phyloP scores from a whole-genome alignment of 1,140 invertebrate genomes.

The Platorchestia sp. region DNA sequence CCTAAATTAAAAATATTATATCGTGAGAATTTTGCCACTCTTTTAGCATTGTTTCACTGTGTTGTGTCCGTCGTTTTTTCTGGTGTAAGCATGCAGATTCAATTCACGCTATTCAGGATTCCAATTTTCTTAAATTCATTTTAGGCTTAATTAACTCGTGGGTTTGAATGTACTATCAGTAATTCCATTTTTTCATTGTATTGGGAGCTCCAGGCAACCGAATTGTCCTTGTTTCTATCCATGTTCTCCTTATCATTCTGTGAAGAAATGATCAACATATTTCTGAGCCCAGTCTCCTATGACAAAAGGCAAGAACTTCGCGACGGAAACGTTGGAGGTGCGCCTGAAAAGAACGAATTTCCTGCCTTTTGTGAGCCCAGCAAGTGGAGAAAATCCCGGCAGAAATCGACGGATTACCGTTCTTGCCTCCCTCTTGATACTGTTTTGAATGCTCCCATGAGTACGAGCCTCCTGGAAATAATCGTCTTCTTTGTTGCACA shows the following conservation, averaged over 20 bases:
- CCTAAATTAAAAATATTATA: too few relatives aligned
- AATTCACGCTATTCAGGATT: neutral
- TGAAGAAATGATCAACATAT: neutral
- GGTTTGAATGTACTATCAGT: neutral
- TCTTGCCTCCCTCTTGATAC: neutral
- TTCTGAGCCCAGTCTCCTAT: neutral
- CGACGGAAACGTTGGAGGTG: conserved; percentile 25
- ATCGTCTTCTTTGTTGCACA: conserved; percentile 4
- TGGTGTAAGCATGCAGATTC: neutral
- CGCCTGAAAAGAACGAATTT: conserved; percentile 52
- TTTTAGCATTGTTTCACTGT: too few relatives aligned
- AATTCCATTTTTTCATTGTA: neutral
- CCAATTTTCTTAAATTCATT: neutral
- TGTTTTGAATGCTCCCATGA: neutral
- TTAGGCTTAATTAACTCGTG: neutral
- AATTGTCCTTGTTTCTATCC: neutral
- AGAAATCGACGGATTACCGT: conserved; percentile 10
- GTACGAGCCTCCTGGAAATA: neutral
- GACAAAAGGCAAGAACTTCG: conserved; percentile 6
- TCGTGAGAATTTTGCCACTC: neutral
- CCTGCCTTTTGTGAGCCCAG: conserved; percentile 37
- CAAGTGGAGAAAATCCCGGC: conserved; percentile 25
- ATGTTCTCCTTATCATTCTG: neutral
- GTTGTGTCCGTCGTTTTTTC: neutral
- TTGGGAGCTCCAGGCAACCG: neutral